phyloP scores from a whole-genome alignment of 2,113 vertebrate genomes.

The Lanius collurio region DNA sequence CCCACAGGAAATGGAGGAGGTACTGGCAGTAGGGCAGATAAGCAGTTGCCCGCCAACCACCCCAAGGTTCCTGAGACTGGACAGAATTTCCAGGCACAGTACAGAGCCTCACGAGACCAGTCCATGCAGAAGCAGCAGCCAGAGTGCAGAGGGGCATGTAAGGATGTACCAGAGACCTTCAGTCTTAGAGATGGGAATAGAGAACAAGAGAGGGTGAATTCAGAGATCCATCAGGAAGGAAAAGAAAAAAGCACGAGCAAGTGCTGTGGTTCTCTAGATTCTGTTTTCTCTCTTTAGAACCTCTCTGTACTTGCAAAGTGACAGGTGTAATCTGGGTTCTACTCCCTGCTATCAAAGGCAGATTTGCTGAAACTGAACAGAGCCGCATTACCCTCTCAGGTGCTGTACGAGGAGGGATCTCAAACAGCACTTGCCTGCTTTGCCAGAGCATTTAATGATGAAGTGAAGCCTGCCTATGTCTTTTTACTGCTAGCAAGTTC shows the following conservation, averaged over 20 bases:
- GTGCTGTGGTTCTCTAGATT: background rate
- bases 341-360: background rate
- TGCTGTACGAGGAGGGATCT: background rate
- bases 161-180: background rate
- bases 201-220: background rate
- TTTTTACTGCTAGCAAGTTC: background rate
- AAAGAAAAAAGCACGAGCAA: background rate
- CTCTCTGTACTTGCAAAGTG: background rate
- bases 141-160: background rate
- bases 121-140: background rate
- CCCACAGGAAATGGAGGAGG: background rate
- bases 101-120: rapidly evolving
- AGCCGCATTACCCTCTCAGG: background rate
- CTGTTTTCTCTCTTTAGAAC: background rate
- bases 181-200: background rate
- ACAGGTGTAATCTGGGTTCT: background rate
- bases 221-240: background rate
- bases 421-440: background rate
- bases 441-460: background rate
- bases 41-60: background rate
- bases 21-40: background rate
- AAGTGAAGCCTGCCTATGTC: background rate
- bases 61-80: background rate
- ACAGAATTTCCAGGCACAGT: background rate
- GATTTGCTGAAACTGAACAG: background rate